Base-by-base conservation (phyloP, 2,797 vertebrate genomes). In the Lerista edwardsae region DNA sequence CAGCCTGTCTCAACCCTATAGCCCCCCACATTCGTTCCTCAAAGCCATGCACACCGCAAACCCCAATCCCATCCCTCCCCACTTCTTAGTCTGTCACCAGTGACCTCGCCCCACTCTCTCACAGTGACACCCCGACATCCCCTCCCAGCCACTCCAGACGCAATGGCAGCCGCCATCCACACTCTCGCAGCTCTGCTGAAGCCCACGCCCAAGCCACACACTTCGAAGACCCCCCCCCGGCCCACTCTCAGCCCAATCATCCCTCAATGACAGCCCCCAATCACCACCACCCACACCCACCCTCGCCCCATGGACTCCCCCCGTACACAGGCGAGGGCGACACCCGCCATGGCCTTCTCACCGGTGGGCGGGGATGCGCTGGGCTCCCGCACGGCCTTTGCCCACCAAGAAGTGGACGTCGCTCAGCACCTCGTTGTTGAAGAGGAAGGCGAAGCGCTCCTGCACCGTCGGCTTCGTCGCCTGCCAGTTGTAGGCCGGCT, bases 361-460 rank as follows among this genome's bases (percentile, higher is more conserved):
- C 98, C 98, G 98, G 97, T 99, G 98, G 81, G 98, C 98, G 59
- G 98, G 98, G 96, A 98, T 98, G 95, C 98, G 97, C 95, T 98
- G 98, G 31, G 98, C 97, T 64, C 98, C 97, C 21, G 69, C 61
- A 95, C 98, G 97, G 68, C 98, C 98, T 94, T 98, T 98, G 75
- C 98, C 98, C 92, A 99, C 98, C 90, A 98, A 93, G 95, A 99
- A 99, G 95, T 98, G 98, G 90, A 99, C 98, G 96, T 99, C 98
- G 93, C 98, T 98, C 59, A 99, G 97, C 89, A 99, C 98, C 94
- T 99, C 98, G 96, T 98, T 99, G 96, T 99, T 98, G 95, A 99
- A 99, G 80, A 97, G 96, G 90, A 97, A 97, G 62, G 97, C 97
- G 94, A 97, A 97, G 61, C 97, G 95, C 93, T 97, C 97, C 94